Evolutionary conservation across 2,797 vertebrate genomes (phyloP), one percentile per base, ranked within the genome.

Genomic region (Pyrocephalus nanus): DNA sequence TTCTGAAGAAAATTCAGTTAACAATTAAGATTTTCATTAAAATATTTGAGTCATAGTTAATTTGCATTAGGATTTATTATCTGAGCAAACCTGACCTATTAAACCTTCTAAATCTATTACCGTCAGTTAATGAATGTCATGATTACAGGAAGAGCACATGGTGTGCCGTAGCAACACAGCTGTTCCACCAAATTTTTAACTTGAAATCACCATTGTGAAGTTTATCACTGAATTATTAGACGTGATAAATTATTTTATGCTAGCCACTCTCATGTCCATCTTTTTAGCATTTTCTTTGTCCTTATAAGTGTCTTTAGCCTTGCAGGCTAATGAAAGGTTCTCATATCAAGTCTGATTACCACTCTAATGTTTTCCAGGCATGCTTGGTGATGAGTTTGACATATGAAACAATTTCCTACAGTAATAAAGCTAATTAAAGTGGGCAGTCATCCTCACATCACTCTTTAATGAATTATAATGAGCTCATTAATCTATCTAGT

Each of bases 401-500:
- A 97, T 98, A 97, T 96, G 95, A 98, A 98, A 98, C 96, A 97
- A 97, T 98, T 98, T 98, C 97, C 97, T 97, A 88, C 88, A 91
- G 96, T 97, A 97, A 98, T 98, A 97, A 98, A 98, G 96, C 96
- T 98, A 98, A 98, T 98, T 98, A 98, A 98, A 97, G 95, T 96
- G 96, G 97, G 97, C 97, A 98, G 96, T 97, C 97, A 98, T 97
- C 96, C 96, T 96, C 96, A 97, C 93, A 97, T 95, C 96, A 97
- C 87, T 97, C 97, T 97, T 96, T 98, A 97, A 97, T 98, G 96
- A 97, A 98, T 98, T 97, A 97, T 98, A 98, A 98, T 97, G 96
- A 97, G 79, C 94, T 97, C 96, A 98, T 98, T 98, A 97, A 98
- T 98, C 96, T 97, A 57, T 94, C 74, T 3, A 4, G 90, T 97